Conservation (phyloP, 2,113 vertebrate species). For the Ancistrus triradiatus region DNA sequence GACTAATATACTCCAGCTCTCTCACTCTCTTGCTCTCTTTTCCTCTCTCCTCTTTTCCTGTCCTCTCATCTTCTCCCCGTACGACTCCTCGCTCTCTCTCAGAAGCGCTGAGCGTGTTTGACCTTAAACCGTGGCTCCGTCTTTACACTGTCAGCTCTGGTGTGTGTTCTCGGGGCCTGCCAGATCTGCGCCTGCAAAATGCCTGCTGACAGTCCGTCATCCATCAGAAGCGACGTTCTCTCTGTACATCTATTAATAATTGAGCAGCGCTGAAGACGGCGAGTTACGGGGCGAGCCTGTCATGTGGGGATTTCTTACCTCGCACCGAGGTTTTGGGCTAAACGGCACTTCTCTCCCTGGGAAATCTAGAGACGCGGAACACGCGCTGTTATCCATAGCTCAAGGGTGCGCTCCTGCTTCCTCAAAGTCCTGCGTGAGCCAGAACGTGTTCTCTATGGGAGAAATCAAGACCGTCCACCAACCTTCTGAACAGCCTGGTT, state of each 20-base stretch:
- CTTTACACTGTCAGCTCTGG: conserved; percentile 61
- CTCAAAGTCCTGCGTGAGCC: background rate
- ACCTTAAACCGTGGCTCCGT: conserved; percentile 63
- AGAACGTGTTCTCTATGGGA: too few relatives aligned
- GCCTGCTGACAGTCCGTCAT: conserved; percentile 64
- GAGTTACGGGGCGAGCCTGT: conserved; percentile 39
- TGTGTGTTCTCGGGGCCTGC: conserved; percentile 55
- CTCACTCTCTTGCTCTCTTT: conserved; percentile 25
- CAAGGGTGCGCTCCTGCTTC: conserved; percentile 40
- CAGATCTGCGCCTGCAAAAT: conserved; percentile 58
- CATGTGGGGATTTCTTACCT: conserved; percentile 52
- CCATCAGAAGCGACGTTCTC: conserved; percentile 59
- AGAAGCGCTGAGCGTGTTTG: conserved; percentile 54
- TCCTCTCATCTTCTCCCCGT: conserved; percentile 34
- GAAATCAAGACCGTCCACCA: too few relatives aligned
- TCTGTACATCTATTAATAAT: conserved; percentile 72
- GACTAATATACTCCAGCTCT: conserved; percentile 41
- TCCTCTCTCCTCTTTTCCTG: conserved; percentile 8
- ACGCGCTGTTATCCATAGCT: conserved; percentile 39
- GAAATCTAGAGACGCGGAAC: conserved; percentile 28
- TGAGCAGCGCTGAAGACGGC: conserved; percentile 60
- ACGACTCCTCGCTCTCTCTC: conserved; percentile 17
- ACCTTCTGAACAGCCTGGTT: too few relatives aligned
- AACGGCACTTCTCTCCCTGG: conserved; percentile 52
- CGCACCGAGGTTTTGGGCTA: conserved; percentile 52